Conservation (phyloP, 1,140 invertebrate species). For the Aleiodes sp. region DNA sequence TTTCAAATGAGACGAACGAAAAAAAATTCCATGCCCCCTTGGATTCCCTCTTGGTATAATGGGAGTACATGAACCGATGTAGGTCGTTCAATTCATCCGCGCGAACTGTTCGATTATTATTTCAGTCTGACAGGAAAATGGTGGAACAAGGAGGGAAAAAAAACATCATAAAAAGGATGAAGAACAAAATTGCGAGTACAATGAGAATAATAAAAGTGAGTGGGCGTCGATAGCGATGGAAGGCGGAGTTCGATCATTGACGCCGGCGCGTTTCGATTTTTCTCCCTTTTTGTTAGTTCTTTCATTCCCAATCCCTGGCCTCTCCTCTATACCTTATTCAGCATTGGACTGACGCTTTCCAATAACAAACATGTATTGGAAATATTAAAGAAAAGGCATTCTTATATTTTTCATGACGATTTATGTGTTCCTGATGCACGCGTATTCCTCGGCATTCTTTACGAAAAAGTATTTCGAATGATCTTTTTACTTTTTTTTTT, state of each 20-base stretch:
- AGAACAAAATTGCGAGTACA: neutral
- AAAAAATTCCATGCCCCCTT: constrained; percentile 67
- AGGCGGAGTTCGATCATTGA: constrained; percentile 30
- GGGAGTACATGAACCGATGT: constrained; percentile 58
- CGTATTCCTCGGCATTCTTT: constrained; percentile 52
- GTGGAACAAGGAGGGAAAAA: neutral
- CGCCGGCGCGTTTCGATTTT: constrained; percentile 25
- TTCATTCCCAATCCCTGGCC: neutral
- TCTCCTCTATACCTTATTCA: neutral
- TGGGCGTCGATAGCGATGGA: constrained; percentile 19
- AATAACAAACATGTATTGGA: too few species aligned
- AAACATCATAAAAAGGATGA: neutral
- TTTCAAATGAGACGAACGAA: constrained; percentile 18
- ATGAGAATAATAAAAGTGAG: constrained; percentile 26
- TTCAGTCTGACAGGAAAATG: constrained; percentile 34
- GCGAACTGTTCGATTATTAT: constrained; percentile 48
- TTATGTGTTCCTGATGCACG: constrained; percentile 57
- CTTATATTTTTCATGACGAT: constrained; percentile 36
- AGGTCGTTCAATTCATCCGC: constrained; percentile 11
- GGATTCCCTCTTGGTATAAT: constrained; percentile 65
- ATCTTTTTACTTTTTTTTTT: too few species aligned
- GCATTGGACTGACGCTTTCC: neutral
- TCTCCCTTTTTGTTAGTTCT: neutral
- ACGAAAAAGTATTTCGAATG: neutral
- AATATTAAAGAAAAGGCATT: constrained; percentile 12